Evolutionary conservation across 2,888 invertebrate species (phyloP), one percentile per base, ranked within the genome.

Genomic region (Agriopis marginaria): DNA sequence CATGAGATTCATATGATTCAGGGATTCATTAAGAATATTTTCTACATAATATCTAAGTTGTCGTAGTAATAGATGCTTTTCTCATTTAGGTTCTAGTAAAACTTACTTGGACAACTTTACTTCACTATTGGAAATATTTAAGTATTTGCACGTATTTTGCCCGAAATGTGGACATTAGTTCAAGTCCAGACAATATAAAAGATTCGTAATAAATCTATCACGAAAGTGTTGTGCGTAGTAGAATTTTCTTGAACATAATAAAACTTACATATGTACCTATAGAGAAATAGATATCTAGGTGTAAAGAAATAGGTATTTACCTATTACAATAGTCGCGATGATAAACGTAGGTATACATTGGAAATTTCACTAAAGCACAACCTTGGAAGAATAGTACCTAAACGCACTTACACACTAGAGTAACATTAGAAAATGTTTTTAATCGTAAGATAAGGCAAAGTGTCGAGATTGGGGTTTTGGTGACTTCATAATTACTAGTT

Each of bases 361-460:
- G 88, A 87, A 91, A 92, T 89, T 88, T 92, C 91, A 92, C 92
- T 92, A 92, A 93, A 93, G 93, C 93, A 93, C 93, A 93, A 94
- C 93, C 93, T 89, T 93, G 92, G 93, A 93, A 93, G 92, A 94
- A 92, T 93, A 93, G 92, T 92, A 93, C 79, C 93, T 94, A 93
- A 87, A 91, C 83, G 92, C 89, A 81, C 92, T 93, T 94, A 93
- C 84, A 80, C 65, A 89, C 92, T 93, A 92, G 85, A 89, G 85
- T 89, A 86, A 89, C 86, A 86, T 91, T 91, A 89, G 89, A 90
- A 86, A 89, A 88, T 79, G 79, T 73, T 84, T 85, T 87, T 88
- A 89, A 87, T 91, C 79, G 82, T 90, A 90, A 66, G 66, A 66
- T 93, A 93, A 93, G 93, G 93, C 93, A 93, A 91, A 93, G 93